Percentiles rank a stretch among this genome's conserved stretches.
phyloP scores from a whole-genome alignment of 2,113 vertebrate species.

The Sinocyclocheilus grahami region DNA sequence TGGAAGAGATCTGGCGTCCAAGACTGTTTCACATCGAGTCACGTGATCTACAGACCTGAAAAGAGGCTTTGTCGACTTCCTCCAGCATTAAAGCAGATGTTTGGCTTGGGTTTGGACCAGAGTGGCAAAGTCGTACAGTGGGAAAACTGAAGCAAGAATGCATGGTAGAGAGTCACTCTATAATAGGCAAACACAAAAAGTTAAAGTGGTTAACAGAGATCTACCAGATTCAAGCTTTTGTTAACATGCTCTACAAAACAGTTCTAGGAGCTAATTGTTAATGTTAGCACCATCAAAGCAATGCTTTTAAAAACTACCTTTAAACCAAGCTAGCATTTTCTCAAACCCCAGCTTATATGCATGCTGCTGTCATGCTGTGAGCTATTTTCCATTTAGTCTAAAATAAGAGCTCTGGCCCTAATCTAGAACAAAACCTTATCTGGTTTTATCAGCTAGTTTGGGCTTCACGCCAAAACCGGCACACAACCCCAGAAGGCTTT shows the following conservation, averaged over 20 bases:
- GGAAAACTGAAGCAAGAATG: constrained; percentile 19
- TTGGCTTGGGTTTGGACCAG: constrained; percentile 42
- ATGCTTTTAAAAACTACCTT: not conserved
- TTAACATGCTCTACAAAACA: not conserved
- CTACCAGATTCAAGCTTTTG: too few species aligned
- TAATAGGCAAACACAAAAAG: constrained; percentile 1
- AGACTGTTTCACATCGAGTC: constrained; percentile 13
- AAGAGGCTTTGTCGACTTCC: constrained; percentile 44
- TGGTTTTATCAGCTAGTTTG: constrained; percentile 62
- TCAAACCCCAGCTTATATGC: not conserved
- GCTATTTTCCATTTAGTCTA: constrained; percentile 49
- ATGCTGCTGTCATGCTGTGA: not conserved
- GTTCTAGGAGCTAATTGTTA: too few species aligned
- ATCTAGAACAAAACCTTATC: constrained; percentile 61
- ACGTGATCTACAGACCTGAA: constrained; percentile 25
- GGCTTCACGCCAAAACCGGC: constrained; percentile 52
- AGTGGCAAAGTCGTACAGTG: constrained; percentile 25
- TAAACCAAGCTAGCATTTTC: not conserved
- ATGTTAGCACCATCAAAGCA: not conserved
- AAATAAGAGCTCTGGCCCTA: constrained; percentile 51
- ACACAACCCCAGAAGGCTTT: constrained; percentile 49
- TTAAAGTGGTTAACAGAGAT: not conserved
- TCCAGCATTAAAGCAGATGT: constrained; percentile 44
- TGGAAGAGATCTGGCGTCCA: constrained; percentile 3
- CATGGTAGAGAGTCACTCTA: not conserved